Base-by-base conservation (phyloP, 2,888 invertebrate species). In the Drosophila lutescens region DNA sequence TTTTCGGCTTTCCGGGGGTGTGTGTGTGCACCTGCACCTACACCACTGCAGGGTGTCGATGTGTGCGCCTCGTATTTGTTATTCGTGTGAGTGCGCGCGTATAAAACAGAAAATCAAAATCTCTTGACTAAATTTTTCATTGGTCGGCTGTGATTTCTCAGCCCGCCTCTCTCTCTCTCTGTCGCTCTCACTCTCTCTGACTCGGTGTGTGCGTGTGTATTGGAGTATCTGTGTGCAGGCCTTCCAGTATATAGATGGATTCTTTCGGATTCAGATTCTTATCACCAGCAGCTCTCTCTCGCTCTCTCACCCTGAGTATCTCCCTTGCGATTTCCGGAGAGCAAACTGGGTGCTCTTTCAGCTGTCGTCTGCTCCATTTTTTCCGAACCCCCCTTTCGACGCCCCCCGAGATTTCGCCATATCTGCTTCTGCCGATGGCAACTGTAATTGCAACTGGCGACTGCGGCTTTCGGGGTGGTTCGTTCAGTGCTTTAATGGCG, bases 91-190 rank as follows among this genome's bases (percentile, higher is more conserved):
- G 77, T 78, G 78, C 77, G 77, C 77, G 80, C 89, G 88, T 87
- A 87, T 88, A 89, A 90, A 90, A 90, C 89, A 90, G 88, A 89
- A 91, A 92, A 92, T 92, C 91, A 92, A 91, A 91, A 91, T 91
- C 90, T 89, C 89, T 90, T 91, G 90, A 91, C 91, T 91, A 91
- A 91, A 92, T 91, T 91, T 92, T 92, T 92, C 92, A 92, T 92
- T 92, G 92, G 92, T 92, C 89, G 91, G 88, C 91, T 90, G 92
- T 92, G 92, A 92, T 92, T 92, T 92, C 88, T 84, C 83, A 81
- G 78, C 61, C 73, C 71, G 76, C 67, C 61, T 72, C 65, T 65
- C 34, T 44, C 57, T 59, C 67, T 46, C 63, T 34, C 63, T 61
- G 38, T 44, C n/a, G 20, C 51, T 67, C 47, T 40, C 54, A 67